phyloP scores from a whole-genome alignment of 2,113 vertebrate species.

The Lepus americanus region DNA sequence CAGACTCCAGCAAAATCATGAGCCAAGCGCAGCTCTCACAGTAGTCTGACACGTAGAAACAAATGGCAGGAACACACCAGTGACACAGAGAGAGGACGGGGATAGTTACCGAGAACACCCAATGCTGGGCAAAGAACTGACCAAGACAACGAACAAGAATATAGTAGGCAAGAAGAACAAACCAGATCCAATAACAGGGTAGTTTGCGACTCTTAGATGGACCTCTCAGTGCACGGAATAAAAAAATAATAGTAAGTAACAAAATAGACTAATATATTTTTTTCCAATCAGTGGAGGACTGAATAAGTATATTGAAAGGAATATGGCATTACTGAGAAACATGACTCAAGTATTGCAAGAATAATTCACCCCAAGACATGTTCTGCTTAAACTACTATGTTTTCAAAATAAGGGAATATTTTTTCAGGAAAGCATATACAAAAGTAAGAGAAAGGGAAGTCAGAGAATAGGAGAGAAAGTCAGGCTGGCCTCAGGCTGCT shows the following conservation, averaged over 20 bases:
- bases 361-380: background rate
- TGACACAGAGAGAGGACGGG: background rate
- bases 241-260: background rate
- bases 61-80: background rate
- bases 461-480: background rate
- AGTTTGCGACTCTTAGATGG: background rate
- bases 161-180: background rate
- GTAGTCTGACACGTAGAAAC: background rate
- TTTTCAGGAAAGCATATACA: background rate
- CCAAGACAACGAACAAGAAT: background rate
- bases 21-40: background rate
- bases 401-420: background rate
- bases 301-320: background rate
- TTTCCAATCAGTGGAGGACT: background rate
- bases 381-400: background rate
- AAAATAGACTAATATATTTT: background rate
- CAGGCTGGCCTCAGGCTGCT: background rate
- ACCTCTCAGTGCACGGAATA: background rate
- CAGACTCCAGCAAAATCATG: background rate
- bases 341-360: background rate
- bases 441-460: background rate
- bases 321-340: background rate
- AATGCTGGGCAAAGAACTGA: background rate
- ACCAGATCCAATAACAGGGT: background rate
- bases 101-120: background rate